Base-by-base conservation (phyloP, 2,888 invertebrate genomes). In the Esperia sulphurella region DNA sequence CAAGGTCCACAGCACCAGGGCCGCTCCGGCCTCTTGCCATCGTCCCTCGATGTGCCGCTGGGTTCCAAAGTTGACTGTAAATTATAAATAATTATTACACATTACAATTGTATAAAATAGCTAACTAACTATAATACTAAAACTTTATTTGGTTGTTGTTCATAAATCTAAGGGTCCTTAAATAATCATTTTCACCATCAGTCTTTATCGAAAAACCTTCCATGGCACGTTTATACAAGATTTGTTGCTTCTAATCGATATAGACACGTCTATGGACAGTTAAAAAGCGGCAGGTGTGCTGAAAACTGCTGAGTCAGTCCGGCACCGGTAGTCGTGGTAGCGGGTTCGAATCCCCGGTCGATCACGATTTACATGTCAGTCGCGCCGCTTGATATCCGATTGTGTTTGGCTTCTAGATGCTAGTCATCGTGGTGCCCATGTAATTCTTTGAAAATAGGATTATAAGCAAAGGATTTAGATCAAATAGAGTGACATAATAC, bases 281-380 rank as follows among this genome's bases (percentile, higher is more conserved):
- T 50, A 43, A 55, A 53, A 56, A 53, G 49, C 63, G 71, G 87
- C 89, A 88, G 89, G 88, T 89, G 89, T 77, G 75, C 51, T 50
- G 47, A 66, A 75, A 78, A 71, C 14, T 72, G 89, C 86, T 84
- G 84, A 86, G 83, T 88, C 87, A 89, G 73, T 67, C 56, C 82
- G 85, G 85, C 86, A 83, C 80, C 85, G 81, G 88, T 88, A 88
- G 88, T 85, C 65, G 66, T 80, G 75, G 88, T 88, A 89, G 89
- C 89, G 68, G 73, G 77, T 81, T 81, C 68, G 79, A 76, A 64
- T 76, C 80, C 62, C 75, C 69, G 73, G 71, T 71, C 74, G 81
- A 85, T 86, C 88, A 88, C 86, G 85, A 89, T 88, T 87, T 88
- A 86, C 83, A 87, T 87, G 88, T 88, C 88, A 87, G 79, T 75